Evolutionary conservation across 2,113 vertebrate species (phyloP).

Genomic region (Cochlearius cochlearius): DNA sequence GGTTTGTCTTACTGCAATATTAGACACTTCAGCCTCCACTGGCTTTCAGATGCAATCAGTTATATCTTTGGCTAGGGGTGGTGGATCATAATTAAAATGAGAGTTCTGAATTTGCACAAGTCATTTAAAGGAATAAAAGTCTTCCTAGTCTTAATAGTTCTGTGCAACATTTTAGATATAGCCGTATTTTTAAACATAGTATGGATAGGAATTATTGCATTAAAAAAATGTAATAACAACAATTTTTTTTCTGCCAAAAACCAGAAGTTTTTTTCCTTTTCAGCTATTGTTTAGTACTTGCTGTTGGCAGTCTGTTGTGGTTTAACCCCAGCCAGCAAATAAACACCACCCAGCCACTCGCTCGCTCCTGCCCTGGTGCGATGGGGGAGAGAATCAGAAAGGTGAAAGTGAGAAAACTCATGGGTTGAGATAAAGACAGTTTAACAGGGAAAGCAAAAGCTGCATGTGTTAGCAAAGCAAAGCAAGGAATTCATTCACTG

Average conservation of each 20-base stretch:
- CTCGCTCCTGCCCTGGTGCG: no score
- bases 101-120: neutral
- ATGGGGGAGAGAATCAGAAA: no score
- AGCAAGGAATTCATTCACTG: no score
- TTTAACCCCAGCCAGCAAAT: no score
- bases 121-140: neutral
- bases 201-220: neutral
- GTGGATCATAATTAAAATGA: neutral
- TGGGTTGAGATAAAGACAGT: no score
- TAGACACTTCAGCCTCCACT: neutral
- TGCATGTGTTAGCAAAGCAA: no score
- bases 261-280: neutral
- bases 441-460: no score
- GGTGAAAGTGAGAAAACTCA: no score
- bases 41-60: neutral
- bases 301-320: neutral
- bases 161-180: neutral
- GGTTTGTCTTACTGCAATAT: neutral
- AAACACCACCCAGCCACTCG: no score
- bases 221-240: neutral
- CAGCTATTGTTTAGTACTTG: neutral
- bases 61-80: neutral
- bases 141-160: neutral
- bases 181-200: neutral
- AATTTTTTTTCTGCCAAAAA: neutral